Percentiles rank a stretch among this genome's conserved stretches.
Conservation (phyloP, 2,888 invertebrate species). For the Caenorhabditis sp. region DNA sequence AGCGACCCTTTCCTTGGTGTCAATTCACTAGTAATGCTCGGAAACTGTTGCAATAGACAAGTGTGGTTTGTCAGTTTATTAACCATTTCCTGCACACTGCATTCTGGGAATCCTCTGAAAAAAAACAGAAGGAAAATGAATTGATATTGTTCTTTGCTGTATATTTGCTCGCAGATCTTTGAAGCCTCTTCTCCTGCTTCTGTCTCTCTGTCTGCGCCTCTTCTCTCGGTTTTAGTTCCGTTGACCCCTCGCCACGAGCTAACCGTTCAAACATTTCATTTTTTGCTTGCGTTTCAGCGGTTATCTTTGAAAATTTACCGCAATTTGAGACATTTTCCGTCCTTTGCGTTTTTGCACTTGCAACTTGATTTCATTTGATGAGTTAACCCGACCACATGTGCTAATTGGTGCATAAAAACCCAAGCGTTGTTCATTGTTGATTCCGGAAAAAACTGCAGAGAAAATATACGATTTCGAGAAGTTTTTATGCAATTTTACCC, state of each 20-base stretch:
- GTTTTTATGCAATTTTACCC: no score
- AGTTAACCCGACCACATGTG: conserved; percentile 70
- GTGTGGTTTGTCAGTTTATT: conserved; percentile 61
- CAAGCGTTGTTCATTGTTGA: conserved; percentile 68
- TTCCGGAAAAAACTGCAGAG: conserved; percentile 58
- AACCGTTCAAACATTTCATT: no score
- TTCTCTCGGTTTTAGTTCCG: conserved; percentile 10
- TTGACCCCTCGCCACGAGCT: conserved; percentile 13
- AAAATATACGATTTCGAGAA: not conserved
- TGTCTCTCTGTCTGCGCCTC: conserved; percentile 33
- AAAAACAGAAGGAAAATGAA: no score
- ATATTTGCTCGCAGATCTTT: conserved; percentile 59
- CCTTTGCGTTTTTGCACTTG: conserved; percentile 57
- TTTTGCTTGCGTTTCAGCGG: not conserved
- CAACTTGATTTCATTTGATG: conserved; percentile 69
- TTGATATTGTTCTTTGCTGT: no score
- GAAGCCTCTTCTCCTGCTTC: conserved; percentile 23
- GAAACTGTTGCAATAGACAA: conserved; percentile 52
- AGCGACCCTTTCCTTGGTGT: conserved; percentile 32
- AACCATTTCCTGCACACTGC: conserved; percentile 70
- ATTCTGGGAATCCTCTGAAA: conserved; percentile 72
- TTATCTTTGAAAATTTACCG: conserved; percentile 46
- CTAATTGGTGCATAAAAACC: conserved; percentile 73
- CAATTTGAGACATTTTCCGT: conserved; percentile 68
- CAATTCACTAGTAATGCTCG: conserved; percentile 40